Conservation (phyloP, 2,888 invertebrate species). For the Troglohyphantes excavatus region DNA sequence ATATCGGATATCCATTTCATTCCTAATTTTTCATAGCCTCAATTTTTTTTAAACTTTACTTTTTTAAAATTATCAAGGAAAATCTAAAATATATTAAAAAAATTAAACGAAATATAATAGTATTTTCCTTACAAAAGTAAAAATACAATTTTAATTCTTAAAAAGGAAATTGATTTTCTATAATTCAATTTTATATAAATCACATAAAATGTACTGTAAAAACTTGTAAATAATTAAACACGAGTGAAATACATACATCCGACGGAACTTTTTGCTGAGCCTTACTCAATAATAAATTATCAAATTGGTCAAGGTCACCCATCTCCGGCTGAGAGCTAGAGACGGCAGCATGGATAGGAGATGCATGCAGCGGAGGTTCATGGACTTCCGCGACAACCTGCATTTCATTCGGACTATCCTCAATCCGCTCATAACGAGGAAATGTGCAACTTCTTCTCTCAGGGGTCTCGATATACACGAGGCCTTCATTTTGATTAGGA, state of each 20-base stretch:
- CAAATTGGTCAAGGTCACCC: conserved; percentile 53
- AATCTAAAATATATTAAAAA: no score
- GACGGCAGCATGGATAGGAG: conserved; percentile 6
- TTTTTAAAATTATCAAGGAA: no score
- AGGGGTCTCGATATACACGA: neutral
- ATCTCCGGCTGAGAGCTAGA: conserved; percentile 59
- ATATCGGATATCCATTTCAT: no score
- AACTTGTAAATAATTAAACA: no score
- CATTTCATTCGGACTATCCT: neutral
- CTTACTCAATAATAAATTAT: conserved; percentile 56
- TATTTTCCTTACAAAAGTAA: no score
- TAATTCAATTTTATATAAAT: no score
- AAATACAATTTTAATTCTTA: no score
- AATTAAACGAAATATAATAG: no score
- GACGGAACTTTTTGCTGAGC: conserved; percentile 25
- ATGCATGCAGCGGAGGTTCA: neutral
- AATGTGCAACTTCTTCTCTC: neutral
- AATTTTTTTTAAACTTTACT: no score
- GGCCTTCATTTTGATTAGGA: neutral
- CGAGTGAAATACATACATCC: conserved; percentile 6
- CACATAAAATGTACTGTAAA: no score
- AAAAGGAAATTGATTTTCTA: no score
- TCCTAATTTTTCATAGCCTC: no score
- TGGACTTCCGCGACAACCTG: neutral
- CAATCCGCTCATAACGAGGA: neutral